Evolutionary conservation across 2,797 vertebrate genomes (phyloP).

Genomic region (Macropodus opercularis): DNA sequence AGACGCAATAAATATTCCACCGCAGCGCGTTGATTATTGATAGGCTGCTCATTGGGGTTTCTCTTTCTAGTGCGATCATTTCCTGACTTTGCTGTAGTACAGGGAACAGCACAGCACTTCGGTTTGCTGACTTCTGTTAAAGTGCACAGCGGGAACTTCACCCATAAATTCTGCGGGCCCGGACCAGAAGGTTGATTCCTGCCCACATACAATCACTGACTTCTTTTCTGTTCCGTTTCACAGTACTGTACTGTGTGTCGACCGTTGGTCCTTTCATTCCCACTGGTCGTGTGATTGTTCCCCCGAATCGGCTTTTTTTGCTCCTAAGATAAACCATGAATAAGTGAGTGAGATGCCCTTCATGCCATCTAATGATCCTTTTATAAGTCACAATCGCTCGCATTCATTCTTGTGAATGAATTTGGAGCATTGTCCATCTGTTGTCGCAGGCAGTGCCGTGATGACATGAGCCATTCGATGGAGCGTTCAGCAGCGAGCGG

Average conservation of each 20-base stretch:
- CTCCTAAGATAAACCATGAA: slow-evolving; percentile 36
- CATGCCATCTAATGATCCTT: slow-evolving; percentile 20
- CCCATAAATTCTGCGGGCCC: too few species aligned
- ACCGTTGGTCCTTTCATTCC: slow-evolving; percentile 6
- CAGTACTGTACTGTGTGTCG: too few species aligned
- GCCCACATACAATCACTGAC: neutral
- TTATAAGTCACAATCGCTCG: slow-evolving; percentile 27
- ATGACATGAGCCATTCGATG: slow-evolving; percentile 1
- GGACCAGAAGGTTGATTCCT: too few species aligned
- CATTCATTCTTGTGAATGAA: slow-evolving; percentile 34
- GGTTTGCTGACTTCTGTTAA: too few species aligned
- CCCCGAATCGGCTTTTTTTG: slow-evolving; percentile 6
- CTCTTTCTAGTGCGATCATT: slow-evolving; percentile 45
- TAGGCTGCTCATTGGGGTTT: slow-evolving; percentile 44
- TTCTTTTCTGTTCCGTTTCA: neutral
- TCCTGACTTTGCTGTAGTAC: slow-evolving; percentile 32
- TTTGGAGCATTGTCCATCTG: slow-evolving; percentile 36
- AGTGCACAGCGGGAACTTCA: too few species aligned
- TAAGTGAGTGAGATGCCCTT: slow-evolving; percentile 28
- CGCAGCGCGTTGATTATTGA: slow-evolving; percentile 50
- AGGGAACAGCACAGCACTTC: too few species aligned
- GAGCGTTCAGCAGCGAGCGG: slow-evolving; percentile 2
- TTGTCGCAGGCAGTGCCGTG: slow-evolving; percentile 25
- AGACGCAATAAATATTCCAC: slow-evolving; percentile 55
- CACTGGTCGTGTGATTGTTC: slow-evolving; percentile 18